Evolutionary conservation across 2,888 invertebrate species (phyloP).

Genomic region (Sericinus montela): DNA sequence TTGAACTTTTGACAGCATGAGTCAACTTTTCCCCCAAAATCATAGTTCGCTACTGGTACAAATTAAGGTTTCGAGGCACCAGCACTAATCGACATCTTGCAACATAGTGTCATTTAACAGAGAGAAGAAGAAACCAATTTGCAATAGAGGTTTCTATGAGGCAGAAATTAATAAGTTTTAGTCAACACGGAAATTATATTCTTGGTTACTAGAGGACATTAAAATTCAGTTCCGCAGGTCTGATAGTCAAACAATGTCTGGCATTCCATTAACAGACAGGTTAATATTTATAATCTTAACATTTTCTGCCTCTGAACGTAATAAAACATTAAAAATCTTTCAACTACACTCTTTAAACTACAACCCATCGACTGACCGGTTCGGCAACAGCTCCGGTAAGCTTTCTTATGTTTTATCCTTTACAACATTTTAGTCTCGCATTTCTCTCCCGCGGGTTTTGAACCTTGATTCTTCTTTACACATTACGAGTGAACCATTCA

Average conservation of each 20-base stretch:
- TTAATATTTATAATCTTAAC: slow-evolving; percentile 15
- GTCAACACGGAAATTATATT: too few species aligned
- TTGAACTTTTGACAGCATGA: too few species aligned
- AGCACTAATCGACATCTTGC: too few species aligned
- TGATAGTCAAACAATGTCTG: slow-evolving; percentile 4
- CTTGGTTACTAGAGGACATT: too few species aligned
- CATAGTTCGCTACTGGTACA: too few species aligned
- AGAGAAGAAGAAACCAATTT: too few species aligned
- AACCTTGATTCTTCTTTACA: slow-evolving; percentile 16
- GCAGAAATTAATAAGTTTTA: too few species aligned
- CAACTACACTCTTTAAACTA: not conserved
- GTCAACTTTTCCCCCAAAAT: too few species aligned
- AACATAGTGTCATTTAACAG: too few species aligned
- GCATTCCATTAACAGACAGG: slow-evolving; percentile 5
- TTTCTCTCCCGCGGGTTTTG: slow-evolving; percentile 16
- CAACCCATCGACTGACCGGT: not conserved
- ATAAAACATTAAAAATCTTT: slow-evolving; percentile 5
- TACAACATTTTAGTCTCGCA: slow-evolving; percentile 14
- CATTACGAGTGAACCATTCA: slow-evolving; percentile 18
- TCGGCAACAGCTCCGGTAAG: not conserved
- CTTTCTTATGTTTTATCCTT: slow-evolving; percentile 8
- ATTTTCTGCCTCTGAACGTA: slow-evolving; percentile 5
- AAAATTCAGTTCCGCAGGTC: too few species aligned
- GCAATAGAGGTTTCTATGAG: too few species aligned
- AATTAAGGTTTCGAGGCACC: too few species aligned